These are phyloP conservation scores for Limnephilus auricula DNA, from an alignment of 2,888 invertebrate genomes.

Conservation along the genomic window DNA sequence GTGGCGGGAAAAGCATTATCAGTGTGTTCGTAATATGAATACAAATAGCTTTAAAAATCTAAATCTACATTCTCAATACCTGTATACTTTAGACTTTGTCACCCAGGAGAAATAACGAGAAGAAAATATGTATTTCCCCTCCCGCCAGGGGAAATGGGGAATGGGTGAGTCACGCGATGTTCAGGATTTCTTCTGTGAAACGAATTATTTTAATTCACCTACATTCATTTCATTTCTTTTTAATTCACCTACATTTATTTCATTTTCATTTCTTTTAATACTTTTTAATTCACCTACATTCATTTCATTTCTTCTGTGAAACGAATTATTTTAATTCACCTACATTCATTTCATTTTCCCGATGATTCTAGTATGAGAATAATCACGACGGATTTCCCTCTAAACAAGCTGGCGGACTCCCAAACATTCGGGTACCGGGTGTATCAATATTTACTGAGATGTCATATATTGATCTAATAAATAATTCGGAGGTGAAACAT, in stretches of 20 bases:
- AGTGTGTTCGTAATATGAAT: not conserved
- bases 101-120: not conserved
- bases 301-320: not conserved
- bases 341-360: not conserved
- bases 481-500: not conserved
- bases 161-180: not conserved
- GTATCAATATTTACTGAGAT: slow-evolving; percentile 7
- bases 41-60: not conserved
- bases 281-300: no score
- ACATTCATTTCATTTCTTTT: not conserved
- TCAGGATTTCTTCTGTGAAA: not conserved
- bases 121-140: not conserved
- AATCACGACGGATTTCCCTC: not conserved
- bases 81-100: not conserved
- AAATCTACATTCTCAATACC: not conserved
- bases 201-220: not conserved
- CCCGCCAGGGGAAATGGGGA: not conserved
- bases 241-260: no score
- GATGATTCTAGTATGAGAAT: not conserved
- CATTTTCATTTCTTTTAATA: no score
- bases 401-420: not conserved
- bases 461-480: not conserved
- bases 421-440: slow-evolving; percentile 30
- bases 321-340: not conserved
- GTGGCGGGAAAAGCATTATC: not conserved